Base-by-base conservation (phyloP, 2,113 vertebrate species). In the Pedionomus torquatus region DNA sequence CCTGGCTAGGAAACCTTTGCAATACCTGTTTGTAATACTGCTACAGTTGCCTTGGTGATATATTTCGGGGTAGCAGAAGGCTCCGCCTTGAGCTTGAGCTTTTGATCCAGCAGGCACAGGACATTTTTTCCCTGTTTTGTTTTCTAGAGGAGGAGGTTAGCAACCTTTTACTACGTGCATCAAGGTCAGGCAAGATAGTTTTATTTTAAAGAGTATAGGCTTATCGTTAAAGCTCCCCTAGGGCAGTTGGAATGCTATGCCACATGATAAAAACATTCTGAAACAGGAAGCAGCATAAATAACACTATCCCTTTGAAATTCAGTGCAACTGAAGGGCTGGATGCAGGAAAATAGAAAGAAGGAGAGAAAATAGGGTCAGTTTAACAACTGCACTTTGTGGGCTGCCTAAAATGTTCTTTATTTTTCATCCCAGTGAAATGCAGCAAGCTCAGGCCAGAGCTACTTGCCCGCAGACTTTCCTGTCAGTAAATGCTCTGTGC, bases 161-260 rank as follows among this genome's bases (percentile, higher is more conserved):
- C 95, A 95, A 95, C 79, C 94, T 97, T 98, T 92, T 83, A 49
- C 69, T 94, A 64, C 70, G 86, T 93, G 44, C 93, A 89, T 84
- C 95, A 83, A 98, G 90, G 89, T 97, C 97, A 97, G 95, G 72
- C 93, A 92, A 95, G 96, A 94, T n/a, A n/a, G n/a, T n/a, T n/a
- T n/a, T n/a, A n/a, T n/a, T n/a, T n/a, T n/a, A n/a, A n/a, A n/a
- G n/a, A n/a, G n/a, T n/a, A n/a, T n/a, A n/a, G n/a, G n/a, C n/a
- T n/a, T n/a, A n/a, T n/a, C n/a, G 94, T 96, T 96, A 95, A 97
- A 92, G 87, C 80, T 93, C 54, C 88, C 94, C 90, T 95, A 93
- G 95, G 93, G 94, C 94, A 82, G 83, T 91, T 70, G n/a, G 75
- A 95, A 83, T 70, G 74, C 91, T 85, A 6, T 84, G 87, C 48